phyloP scores from a whole-genome alignment of 2,888 invertebrate species.

The Dione juno region DNA sequence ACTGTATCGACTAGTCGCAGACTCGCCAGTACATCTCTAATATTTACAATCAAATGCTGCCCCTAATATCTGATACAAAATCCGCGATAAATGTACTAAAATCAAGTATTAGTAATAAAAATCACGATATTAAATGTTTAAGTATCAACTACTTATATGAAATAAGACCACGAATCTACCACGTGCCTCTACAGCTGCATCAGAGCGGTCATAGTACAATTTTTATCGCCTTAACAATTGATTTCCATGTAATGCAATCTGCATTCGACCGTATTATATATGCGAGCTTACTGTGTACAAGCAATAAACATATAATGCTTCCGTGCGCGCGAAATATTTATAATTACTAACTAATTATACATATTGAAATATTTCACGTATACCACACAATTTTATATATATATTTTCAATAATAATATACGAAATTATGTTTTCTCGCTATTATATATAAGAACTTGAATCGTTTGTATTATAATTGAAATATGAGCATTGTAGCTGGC shows the following conservation, averaged over 20 bases:
- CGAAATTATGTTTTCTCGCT: not conserved
- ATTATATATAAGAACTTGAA: not conserved
- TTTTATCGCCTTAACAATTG: constrained; percentile 3
- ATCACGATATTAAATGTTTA: not conserved
- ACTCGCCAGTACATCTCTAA: too few species aligned
- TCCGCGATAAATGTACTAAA: too few species aligned
- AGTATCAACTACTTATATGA: not conserved
- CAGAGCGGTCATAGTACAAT: not conserved
- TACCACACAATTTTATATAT: not conserved
- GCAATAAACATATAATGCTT: constrained; percentile 9
- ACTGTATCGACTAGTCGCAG: too few species aligned
- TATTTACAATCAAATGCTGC: too few species aligned
- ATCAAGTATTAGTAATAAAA: not conserved
- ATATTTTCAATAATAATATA: not conserved
- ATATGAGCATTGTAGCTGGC: not conserved
- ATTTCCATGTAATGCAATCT: constrained; percentile 12
- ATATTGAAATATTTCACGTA: not conserved
- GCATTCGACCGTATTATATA: not conserved
- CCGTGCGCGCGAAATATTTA: constrained; percentile 1
- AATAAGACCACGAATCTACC: not conserved
- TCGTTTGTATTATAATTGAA: not conserved
- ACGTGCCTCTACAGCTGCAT: not conserved
- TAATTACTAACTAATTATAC: not conserved
- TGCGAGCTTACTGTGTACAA: constrained; percentile 9
- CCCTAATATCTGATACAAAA: too few species aligned